Conservation (phyloP, 2,797 vertebrate genomes). For the Typhlichthys eigenmanni region DNA sequence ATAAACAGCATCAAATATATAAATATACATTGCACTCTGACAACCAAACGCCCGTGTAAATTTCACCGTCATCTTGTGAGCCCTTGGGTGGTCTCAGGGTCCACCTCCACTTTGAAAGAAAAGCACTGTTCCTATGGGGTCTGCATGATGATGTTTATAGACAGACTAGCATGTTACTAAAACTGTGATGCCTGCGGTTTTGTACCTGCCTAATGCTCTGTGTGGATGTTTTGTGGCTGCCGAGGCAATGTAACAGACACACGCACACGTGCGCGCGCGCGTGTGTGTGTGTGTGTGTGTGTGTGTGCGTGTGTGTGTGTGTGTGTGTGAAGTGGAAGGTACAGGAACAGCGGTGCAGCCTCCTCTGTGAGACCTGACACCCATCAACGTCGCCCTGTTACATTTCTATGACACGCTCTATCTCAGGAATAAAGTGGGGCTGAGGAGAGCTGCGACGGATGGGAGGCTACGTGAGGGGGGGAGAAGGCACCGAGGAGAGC, state of each 20-base stretch:
- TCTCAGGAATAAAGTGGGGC: constrained; percentile 48
- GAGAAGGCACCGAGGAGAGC: constrained; percentile 21
- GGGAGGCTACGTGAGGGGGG: constrained; percentile 18
- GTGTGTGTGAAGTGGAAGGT: constrained; percentile 45
- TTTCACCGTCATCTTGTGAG: too few species aligned
- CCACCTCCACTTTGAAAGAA: too few species aligned
- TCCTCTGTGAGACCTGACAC: constrained; percentile 63
- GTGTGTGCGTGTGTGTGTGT: constrained; percentile 26
- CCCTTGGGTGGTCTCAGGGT: too few species aligned
- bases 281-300: too few species aligned
- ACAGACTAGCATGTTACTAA: neutral
- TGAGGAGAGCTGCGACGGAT: constrained; percentile 24
- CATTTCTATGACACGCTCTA: constrained; percentile 69
- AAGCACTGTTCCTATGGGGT: constrained; percentile 1
- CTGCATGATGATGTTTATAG: neutral
- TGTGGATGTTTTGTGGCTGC: constrained; percentile 6
- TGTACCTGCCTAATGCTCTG: neutral
- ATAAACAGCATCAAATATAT: too few species aligned
- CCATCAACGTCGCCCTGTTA: constrained; percentile 69
- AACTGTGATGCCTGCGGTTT: neutral
- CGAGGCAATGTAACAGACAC: constrained; percentile 9
- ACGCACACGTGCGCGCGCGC: constrained; percentile 11
- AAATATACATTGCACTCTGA: too few species aligned
- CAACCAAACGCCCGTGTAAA: too few species aligned
- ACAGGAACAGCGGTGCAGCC: constrained; percentile 46